Percentiles rank a stretch among this genome's conserved stretches.
Evolutionary conservation across 2,797 vertebrate species (phyloP).

Genomic region (Pseudochromis fuscus): DNA sequence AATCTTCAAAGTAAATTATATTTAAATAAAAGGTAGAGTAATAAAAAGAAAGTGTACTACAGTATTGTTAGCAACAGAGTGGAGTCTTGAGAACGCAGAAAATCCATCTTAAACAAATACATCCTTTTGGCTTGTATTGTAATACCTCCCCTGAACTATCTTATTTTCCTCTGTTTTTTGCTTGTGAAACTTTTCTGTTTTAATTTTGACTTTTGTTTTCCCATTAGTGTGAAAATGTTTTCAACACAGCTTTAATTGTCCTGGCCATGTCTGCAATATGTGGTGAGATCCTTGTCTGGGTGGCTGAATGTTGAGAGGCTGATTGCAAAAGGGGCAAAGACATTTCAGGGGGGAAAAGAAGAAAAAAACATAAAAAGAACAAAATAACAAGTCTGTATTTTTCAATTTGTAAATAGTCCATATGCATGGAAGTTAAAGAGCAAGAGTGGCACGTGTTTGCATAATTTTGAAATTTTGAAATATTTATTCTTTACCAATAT

Average conservation of each 20-base stretch:
- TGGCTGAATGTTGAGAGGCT: constrained; percentile 89
- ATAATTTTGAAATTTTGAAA: constrained; percentile 97
- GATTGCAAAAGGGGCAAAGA: constrained; percentile 86
- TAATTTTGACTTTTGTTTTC: constrained; percentile 82
- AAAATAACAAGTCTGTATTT: constrained; percentile 94
- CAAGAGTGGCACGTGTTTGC: constrained; percentile 99
- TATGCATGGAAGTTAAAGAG: constrained; percentile 97
- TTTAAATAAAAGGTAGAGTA: constrained; percentile 97
- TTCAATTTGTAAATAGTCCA: constrained; percentile 99
- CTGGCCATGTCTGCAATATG: constrained; percentile 83
- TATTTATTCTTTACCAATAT: constrained; percentile 99
- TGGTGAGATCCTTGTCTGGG: constrained; percentile 79
- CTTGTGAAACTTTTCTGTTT: constrained; percentile 73
- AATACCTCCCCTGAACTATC: constrained; percentile 87
- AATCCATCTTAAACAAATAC: constrained; percentile 81
- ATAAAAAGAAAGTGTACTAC: constrained; percentile 93
- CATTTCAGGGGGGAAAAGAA: constrained; percentile 84
- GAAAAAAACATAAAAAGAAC: constrained; percentile 75
- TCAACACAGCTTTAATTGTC: constrained; percentile 93
- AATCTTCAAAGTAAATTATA: constrained; percentile 98
- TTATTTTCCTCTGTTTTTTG: constrained; percentile 78
- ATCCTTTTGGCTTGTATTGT: constrained; percentile 93
- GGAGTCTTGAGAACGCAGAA: constrained; percentile 90
- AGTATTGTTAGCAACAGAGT: constrained; percentile 95
- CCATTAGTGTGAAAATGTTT: constrained; percentile 87